phyloP scores from a whole-genome alignment of 2,888 invertebrate species.

The Tachina grossa region DNA sequence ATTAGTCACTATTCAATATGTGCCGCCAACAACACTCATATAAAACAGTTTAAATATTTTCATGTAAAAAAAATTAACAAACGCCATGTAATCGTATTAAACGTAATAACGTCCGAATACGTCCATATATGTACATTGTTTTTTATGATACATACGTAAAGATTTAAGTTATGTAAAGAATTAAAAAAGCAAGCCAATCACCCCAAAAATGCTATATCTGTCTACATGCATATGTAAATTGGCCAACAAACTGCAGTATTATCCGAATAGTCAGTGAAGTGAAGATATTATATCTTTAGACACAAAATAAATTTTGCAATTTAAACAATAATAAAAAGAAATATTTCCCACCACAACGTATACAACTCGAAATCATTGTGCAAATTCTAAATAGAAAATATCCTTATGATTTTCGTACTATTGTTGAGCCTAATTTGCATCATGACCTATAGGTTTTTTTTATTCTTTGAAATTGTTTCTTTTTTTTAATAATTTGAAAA shows the following conservation, averaged over 20 bases:
- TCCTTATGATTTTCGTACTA: too few relatives aligned
- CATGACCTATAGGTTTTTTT: too few relatives aligned
- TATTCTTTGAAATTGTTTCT: too few relatives aligned
- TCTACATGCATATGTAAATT: conserved; percentile 61
- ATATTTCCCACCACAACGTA: too few relatives aligned
- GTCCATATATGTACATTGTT: background rate
- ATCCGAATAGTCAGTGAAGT: conserved; percentile 18
- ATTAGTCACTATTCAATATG: background rate
- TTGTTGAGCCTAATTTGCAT: too few relatives aligned
- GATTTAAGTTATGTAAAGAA: conserved; percentile 17
- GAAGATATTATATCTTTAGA: conserved; percentile 23
- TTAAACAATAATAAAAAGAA: background rate
- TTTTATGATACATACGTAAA: conserved; percentile 38
- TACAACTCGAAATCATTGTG: too few relatives aligned
- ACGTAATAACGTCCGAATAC: conserved; percentile 60
- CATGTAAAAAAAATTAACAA: conserved; percentile 27
- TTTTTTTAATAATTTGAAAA: background rate
- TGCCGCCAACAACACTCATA: background rate
- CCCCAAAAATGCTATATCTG: conserved; percentile 55
- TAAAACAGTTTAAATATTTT: background rate
- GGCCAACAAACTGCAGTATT: conserved; percentile 57
- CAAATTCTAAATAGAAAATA: too few relatives aligned
- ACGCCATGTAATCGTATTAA: conserved; percentile 67
- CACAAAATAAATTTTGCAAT: background rate
- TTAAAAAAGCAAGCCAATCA: conserved; percentile 43